Percentiles rank a stretch among this genome's conserved stretches.
phyloP scores from a whole-genome alignment of 1,140 invertebrate genomes.

The Orius laevigatus region DNA sequence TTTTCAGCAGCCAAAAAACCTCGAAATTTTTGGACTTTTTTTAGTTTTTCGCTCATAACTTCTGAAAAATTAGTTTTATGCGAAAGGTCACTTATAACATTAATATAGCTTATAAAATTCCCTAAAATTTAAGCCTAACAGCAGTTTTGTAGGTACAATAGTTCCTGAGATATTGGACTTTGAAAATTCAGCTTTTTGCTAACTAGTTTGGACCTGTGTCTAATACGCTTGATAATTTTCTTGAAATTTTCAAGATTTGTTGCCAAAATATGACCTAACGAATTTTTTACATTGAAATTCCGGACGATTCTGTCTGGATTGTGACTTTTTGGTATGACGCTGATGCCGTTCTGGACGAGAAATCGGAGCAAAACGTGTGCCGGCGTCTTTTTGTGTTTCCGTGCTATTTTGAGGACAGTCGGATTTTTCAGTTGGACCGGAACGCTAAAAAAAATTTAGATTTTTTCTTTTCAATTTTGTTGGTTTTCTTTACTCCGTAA shows the following conservation, averaged over 20 bases:
- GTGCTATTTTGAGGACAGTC: conserved; percentile 47
- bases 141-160: too few species aligned
- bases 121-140: too few species aligned
- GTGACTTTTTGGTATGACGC: conserved; percentile 71
- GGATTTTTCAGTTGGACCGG: conserved; percentile 35
- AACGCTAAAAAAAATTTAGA: background rate
- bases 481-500: background rate
- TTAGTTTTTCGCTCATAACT: too few species aligned
- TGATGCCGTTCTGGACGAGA: conserved; percentile 50
- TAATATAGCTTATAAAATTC: too few species aligned
- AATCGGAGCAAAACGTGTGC: conserved; percentile 66
- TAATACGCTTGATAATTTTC: too few species aligned
- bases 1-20: background rate
- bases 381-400: conserved; percentile 45
- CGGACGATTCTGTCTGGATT: conserved; percentile 47
- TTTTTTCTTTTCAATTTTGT: background rate
- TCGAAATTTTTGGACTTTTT: too few species aligned
- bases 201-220: too few species aligned
- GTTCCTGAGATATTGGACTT: too few species aligned
- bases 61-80: too few species aligned
- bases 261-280: background rate
- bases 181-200: too few species aligned
- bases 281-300: conserved; percentile 35
- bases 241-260: background rate
- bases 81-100: too few species aligned